These are phyloP conservation scores for Lethenteron reissneri DNA, from an alignment of 2,113 vertebrate genomes.

Conservation along the genomic window DNA sequence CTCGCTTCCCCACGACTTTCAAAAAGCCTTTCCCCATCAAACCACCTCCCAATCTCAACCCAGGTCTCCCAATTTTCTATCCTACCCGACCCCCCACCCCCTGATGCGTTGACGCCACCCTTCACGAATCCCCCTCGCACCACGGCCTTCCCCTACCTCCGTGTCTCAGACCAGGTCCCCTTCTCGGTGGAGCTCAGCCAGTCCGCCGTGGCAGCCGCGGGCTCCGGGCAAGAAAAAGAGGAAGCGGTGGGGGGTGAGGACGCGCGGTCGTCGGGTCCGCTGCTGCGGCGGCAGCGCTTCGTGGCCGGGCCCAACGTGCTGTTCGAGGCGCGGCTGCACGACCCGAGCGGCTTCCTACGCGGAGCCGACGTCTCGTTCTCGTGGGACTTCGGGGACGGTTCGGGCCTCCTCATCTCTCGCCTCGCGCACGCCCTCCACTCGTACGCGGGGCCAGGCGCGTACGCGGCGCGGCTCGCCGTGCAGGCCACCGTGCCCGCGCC, in stretches of 20 bases:
- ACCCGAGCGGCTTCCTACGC: slow-evolving; percentile 57
- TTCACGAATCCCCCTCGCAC: no score
- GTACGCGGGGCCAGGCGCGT: slow-evolving; percentile 34
- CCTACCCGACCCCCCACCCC: no score
- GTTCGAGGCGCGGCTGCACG: slow-evolving; percentile 49
- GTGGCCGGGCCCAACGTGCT: slow-evolving; percentile 53
- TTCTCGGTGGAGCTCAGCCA: slow-evolving; percentile 43
- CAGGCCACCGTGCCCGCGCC: slow-evolving; percentile 50
- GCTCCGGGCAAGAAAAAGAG: no score
- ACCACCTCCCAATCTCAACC: no score
- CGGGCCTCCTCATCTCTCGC: slow-evolving; percentile 59
- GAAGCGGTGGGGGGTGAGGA: no score
- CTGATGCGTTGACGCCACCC: background rate
- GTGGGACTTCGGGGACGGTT: slow-evolving; percentile 75
- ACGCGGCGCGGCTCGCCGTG: slow-evolving; percentile 41
- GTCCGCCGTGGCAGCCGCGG: slow-evolving; percentile 16
- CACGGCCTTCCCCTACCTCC: no score
- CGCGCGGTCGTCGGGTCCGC: background rate
- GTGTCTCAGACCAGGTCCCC: slow-evolving; percentile 50
- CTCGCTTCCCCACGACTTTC: no score
- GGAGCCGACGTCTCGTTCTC: slow-evolving; percentile 51
- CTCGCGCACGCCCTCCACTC: slow-evolving; percentile 46
- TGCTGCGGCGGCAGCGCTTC: slow-evolving; percentile 26
- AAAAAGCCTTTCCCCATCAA: no score
- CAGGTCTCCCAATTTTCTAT: no score